Base-by-base conservation (phyloP, 2,113 vertebrate genomes). In the Mesitornis unicolor region DNA sequence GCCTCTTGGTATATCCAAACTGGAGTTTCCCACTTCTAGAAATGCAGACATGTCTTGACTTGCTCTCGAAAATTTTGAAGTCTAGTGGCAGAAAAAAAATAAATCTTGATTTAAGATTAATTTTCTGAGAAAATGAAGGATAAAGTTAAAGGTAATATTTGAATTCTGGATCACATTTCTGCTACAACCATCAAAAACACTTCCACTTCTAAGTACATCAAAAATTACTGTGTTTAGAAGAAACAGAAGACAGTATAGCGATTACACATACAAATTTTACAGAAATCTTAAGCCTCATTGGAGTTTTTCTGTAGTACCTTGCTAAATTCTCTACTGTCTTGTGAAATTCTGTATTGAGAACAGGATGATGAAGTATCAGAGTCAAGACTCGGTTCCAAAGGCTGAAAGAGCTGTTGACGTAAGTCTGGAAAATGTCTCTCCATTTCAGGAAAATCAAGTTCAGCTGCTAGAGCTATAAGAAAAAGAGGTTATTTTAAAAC, bases 301-400 rank as follows among this genome's bases (percentile, higher is more conserved):
- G 6, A 77, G 13, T 10, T 31, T 69, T 82, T 86, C 61, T 67
- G 56, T 29, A 83, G 73, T 97, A 98, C 97, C 97, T 97, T 96
- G 86, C 76, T 95, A 35, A 91, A 38, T 29, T 98, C 91, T 82
- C 51, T 85, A 19, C 28, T 78, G 45, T 45, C 94, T 38, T 94
- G 92, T 71, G 95, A 95, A 87, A 87, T 93, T 36, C 76, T 81
- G 38, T 85, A 87, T 9, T 91, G 89, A 89, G 93, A 93, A 80
- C 31, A 96, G 7, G 47, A 77, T 20, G 95, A 97, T 6, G 95
- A 97, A 28, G 86, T 29, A 77, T 97, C 95, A 2, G 90, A 97
- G 75, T 96, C 95, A 38, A 89, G n/a, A 53, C 77, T 97, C 22
- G 97, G 94, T 54, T 98, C 93, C 83, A 98, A 93, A 78, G 98